Conservation (phyloP, 1,140 invertebrate genomes). For the Trichoplusia ni region DNA sequence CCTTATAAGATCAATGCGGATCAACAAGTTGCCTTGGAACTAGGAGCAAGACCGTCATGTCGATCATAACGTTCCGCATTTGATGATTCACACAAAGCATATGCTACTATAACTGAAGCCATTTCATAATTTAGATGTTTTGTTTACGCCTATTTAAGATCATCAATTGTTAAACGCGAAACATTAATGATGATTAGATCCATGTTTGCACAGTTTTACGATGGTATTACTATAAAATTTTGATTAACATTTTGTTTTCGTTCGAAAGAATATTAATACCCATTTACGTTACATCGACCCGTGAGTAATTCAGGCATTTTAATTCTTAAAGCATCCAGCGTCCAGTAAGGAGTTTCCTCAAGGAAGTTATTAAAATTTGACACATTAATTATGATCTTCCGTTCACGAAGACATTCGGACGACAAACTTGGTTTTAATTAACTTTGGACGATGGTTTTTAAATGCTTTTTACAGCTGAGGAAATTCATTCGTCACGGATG, state of each 20-base stretch:
- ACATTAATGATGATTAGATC: no score
- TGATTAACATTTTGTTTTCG: no score
- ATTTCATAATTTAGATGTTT: neutral
- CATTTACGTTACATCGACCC: no score
- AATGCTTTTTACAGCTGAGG: neutral
- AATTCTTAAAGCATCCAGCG: neutral
- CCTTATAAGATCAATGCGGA: conserved; percentile 31
- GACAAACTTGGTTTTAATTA: neutral
- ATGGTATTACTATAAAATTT: no score
- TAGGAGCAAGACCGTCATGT: conserved; percentile 10
- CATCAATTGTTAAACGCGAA: neutral
- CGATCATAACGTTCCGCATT: conserved; percentile 31
- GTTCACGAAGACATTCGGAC: neutral
- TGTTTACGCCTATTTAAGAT: neutral
- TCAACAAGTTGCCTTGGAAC: conserved; percentile 19
- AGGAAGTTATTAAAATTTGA: conserved; percentile 27
- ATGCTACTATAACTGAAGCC: no score
- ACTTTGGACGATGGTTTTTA: neutral
- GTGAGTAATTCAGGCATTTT: neutral
- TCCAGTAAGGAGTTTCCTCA: neutral
- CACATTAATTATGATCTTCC: conserved; percentile 20
- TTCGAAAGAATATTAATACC: no score
- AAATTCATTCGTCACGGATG: neutral
- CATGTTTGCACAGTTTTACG: no score
- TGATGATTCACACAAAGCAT: conserved; percentile 29